Evolutionary conservation across 2,797 vertebrate genomes (phyloP).

Genomic region (Sebastolobus altivelis): DNA sequence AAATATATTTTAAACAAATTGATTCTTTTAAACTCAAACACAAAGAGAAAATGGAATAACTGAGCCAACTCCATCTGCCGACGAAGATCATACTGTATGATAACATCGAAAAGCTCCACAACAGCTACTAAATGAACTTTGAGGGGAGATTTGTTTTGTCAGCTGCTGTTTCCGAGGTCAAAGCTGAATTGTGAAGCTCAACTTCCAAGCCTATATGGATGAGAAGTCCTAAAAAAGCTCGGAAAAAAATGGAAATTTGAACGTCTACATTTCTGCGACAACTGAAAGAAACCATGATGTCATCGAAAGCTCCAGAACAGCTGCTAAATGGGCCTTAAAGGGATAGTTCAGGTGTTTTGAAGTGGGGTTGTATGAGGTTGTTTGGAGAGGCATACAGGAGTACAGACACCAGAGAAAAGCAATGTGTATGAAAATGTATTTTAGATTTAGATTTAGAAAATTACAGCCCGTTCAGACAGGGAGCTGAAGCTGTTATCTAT

Average conservation of each 20-base stretch:
- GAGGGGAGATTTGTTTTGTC: background rate
- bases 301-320: background rate
- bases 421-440: background rate
- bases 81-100: background rate
- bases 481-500: background rate
- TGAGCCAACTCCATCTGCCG: background rate
- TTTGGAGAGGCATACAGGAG: background rate
- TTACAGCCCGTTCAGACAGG: too few species aligned
- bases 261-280: background rate
- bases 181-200: background rate
- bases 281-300: background rate
- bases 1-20: background rate
- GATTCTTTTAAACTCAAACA: background rate
- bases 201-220: background rate
- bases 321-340: background rate
- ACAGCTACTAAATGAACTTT: background rate
- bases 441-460: too few species aligned
- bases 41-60: background rate
- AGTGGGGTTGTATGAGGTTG: background rate
- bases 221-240: background rate
- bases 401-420: background rate
- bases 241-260: background rate
- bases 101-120: background rate
- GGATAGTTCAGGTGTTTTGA: background rate
- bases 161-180: constrained; percentile 4